Evolutionary conservation across 2,888 invertebrate species (phyloP), one percentile per base, ranked within the genome.

Genomic region (Apodemia mormo): DNA sequence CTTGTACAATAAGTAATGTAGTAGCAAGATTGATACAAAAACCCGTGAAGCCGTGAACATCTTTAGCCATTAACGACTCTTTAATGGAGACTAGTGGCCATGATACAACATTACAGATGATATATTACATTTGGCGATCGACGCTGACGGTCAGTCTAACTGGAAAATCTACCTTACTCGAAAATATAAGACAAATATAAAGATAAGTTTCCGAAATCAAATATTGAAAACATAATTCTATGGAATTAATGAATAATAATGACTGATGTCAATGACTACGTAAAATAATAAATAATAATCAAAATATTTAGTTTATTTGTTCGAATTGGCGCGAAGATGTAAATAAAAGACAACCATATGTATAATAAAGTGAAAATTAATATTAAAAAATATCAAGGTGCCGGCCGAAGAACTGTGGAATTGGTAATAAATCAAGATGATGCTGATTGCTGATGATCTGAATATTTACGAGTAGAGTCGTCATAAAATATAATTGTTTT

Each of bases 181-280:
- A 22, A 22, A 22, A 22, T 22, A 22, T 22, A 22, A 22, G 22
- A 22, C 22, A 22, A 22, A 22, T 22, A 22, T 22, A 22, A 22
- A 22, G 22, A 22, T 22, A 22, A 30, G 29, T 58, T 58, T 29
- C 58, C 58, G 58, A 58, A 58, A 58, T 29, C 10, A 5, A 30
- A 58, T 2, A 58, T 58, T n/a, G 58, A 58, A 10, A 58, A 9
- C 30, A 30, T 58, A 58, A 29, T 58, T 58, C 29, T 29, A 58
- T 58, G 56, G 30, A 58, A 58, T 30, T 58, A 58, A 58, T 29
- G 29, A 58, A 58, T 58, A 22, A 58, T 30, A 58, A 58, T 58
- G 12, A 10, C 29, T 12, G 8, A 58, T 58, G 58, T 58, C 30
- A 10, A 58, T 58, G 58, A 12, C 9, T 58, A 58, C 1, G 30